These are phyloP conservation scores for Cyphomyrmex costatus DNA, from an alignment of 1,140 invertebrate genomes.

Conservation along the genomic window DNA sequence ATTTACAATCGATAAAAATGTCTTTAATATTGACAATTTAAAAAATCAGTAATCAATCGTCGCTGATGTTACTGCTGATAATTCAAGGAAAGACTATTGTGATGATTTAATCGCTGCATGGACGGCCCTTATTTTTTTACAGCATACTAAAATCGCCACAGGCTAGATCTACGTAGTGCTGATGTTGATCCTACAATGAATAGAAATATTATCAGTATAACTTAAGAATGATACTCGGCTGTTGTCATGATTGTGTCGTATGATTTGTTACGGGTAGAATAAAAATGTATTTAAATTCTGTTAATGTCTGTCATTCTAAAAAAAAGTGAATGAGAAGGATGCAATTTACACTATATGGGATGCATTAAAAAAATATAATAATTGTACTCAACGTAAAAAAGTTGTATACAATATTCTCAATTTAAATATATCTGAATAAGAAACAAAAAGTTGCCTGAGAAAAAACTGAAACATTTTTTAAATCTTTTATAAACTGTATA, in stretches of 20 bases:
- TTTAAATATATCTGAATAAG: neutral
- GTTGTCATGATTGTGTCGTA: slow-evolving; percentile 2
- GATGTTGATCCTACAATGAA: slow-evolving; percentile 75
- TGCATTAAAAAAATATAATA: neutral
- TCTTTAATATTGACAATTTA: slow-evolving; percentile 62
- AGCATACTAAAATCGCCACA: slow-evolving; percentile 78
- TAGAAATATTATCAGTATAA: slow-evolving; percentile 63
- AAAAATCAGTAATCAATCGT: slow-evolving; percentile 66
- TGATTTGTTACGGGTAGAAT: slow-evolving; percentile 1
- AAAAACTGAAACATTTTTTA: too few relatives aligned
- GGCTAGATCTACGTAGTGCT: slow-evolving; percentile 75
- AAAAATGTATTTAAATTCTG: slow-evolving; percentile 5
- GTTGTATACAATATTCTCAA: neutral
- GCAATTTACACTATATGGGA: neutral
- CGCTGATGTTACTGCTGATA: slow-evolving; percentile 60
- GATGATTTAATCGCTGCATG: slow-evolving; percentile 47
- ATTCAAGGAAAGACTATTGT: slow-evolving; percentile 66
- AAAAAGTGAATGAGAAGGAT: neutral
- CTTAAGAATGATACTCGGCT: slow-evolving; percentile 42
- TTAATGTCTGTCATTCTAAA: neutral
- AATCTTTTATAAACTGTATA: too few relatives aligned
- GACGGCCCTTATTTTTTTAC: slow-evolving; percentile 62
- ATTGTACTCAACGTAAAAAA: neutral
- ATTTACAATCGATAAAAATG: slow-evolving; percentile 46
- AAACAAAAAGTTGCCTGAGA: too few relatives aligned